Evolutionary conservation across 2,113 vertebrate species (phyloP).

Genomic region (Osmerus eperlanus): DNA sequence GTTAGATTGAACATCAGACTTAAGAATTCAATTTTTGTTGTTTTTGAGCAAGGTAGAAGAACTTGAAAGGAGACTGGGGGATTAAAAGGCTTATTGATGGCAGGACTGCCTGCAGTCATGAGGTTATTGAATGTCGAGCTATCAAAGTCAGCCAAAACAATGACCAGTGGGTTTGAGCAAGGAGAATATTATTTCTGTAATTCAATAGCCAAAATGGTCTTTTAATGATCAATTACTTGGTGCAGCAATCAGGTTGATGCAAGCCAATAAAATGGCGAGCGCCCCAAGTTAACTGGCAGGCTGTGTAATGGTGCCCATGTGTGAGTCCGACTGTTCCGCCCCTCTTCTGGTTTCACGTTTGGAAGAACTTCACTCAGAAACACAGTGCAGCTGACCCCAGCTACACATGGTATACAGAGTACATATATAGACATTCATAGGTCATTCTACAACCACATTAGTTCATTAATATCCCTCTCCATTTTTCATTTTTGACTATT

Average conservation of each 20-base stretch:
- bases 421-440: too few species aligned
- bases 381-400: neutral
- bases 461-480: too few species aligned
- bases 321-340: neutral
- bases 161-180: neutral
- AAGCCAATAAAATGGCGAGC: slow-evolving; percentile 10
- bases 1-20: neutral
- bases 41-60: neutral
- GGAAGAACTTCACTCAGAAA: neutral
- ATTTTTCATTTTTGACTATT: too few species aligned
- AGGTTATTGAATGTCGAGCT: neutral
- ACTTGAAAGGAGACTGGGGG: too few species aligned
- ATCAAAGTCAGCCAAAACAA: neutral
- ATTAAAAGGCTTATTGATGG: too few species aligned
- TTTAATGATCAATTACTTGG: slow-evolving; percentile 18
- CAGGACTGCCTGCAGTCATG: too few species aligned
- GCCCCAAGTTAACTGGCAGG: slow-evolving; percentile 3
- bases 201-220: slow-evolving; percentile 9
- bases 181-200: neutral
- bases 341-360: neutral
- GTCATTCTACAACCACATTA: too few species aligned
- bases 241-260: slow-evolving; percentile 13
- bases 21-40: neutral
- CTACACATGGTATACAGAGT: too few species aligned
- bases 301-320: slow-evolving; percentile 10